Percentiles rank a stretch among this genome's conserved stretches.
Evolutionary conservation across 2,888 invertebrate species (phyloP).

Genomic region (Hyppa rectilinea): DNA sequence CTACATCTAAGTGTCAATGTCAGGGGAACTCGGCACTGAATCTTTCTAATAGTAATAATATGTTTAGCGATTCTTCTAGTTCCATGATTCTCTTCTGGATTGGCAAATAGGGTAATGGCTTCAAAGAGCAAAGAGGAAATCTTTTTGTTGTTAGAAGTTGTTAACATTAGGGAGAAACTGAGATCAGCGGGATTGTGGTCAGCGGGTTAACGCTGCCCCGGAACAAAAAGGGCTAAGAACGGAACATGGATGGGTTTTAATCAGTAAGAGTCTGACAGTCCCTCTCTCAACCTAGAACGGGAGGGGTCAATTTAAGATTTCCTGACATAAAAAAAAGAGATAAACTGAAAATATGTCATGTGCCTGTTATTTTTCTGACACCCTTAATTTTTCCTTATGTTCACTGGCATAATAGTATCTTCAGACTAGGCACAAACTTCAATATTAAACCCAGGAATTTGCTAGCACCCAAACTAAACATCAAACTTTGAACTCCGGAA

Average conservation of each 20-base stretch:
- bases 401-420: neutral
- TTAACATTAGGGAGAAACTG: neutral
- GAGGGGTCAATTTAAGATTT: no score
- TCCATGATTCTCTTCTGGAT: neutral
- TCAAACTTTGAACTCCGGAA: neutral
- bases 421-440: neutral
- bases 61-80: neutral
- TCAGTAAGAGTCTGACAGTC: no score
- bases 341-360: neutral
- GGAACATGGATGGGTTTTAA: no score
- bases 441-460: neutral
- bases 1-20: constrained; percentile 45
- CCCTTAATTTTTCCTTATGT: neutral
- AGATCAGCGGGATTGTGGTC: no score
- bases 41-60: neutral
- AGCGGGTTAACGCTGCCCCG: no score
- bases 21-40: constrained; percentile 19
- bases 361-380: neutral
- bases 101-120: neutral
- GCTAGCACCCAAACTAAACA: neutral
- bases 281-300: no score
- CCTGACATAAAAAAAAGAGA: no score
- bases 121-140: neutral
- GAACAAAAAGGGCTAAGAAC: no score
- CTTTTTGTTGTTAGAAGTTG: neutral